These are phyloP conservation scores for Himalopsyche phryganea DNA, from an alignment of 1,140 invertebrate species.

Conservation along the genomic window DNA sequence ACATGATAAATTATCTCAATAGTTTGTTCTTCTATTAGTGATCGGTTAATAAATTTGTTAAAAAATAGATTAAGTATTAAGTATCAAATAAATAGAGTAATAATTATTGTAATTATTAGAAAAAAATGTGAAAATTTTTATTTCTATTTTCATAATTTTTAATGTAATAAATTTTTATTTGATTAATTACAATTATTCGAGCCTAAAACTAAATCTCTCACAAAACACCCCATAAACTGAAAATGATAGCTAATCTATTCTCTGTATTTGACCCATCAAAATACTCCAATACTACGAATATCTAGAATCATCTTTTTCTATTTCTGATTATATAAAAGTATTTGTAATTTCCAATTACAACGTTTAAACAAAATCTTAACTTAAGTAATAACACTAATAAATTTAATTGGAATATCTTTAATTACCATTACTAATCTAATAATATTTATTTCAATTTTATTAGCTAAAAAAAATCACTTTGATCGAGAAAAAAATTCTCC, in stretches of 20 bases:
- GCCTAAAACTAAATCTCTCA: too few species aligned
- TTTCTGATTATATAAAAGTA: constrained; percentile 62
- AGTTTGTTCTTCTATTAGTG: constrained; percentile 50
- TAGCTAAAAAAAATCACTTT: constrained; percentile 53
- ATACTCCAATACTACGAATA: constrained; percentile 76
- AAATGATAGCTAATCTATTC: constrained; percentile 58
- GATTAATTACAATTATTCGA: too few species aligned
- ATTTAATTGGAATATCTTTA: constrained; percentile 39
- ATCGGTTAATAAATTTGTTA: constrained; percentile 52
- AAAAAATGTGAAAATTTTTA: constrained; percentile 37
- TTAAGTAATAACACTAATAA: constrained; percentile 46
- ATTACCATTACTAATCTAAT: constrained; percentile 43
- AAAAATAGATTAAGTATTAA: constrained; percentile 52
- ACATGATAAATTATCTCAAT: constrained; percentile 66
- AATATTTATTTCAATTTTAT: constrained; percentile 47
- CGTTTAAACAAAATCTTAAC: constrained; percentile 52
- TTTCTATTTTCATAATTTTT: constrained; percentile 47
- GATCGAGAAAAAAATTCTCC: constrained; percentile 57
- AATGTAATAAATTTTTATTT: constrained; percentile 34
- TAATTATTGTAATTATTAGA: constrained; percentile 55
- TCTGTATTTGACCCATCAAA: constrained; percentile 52
- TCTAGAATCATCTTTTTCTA: constrained; percentile 69
- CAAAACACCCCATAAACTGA: too few species aligned
- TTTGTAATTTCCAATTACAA: constrained; percentile 67
- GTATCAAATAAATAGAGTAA: constrained; percentile 59